These are phyloP conservation scores for Fregetta grallaria DNA, from an alignment of 2,113 vertebrate genomes.

Conservation along the genomic window DNA sequence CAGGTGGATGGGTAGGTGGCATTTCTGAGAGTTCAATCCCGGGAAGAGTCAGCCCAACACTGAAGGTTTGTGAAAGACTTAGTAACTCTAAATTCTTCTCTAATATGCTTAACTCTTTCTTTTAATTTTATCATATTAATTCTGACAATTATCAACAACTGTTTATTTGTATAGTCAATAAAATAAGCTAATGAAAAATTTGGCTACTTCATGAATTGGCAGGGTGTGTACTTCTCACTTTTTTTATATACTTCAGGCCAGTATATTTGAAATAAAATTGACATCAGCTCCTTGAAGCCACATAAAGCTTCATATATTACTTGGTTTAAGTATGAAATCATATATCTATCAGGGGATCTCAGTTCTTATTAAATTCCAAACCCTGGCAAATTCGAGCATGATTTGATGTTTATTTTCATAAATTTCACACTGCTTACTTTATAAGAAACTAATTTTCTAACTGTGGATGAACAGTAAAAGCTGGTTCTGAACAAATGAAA, in stretches of 20 bases:
- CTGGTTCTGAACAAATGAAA: slow-evolving; percentile 31
- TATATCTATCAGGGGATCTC: not conserved
- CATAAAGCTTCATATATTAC: not conserved
- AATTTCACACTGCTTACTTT: not conserved
- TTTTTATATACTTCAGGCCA: not conserved
- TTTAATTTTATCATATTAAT: not conserved
- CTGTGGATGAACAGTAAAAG: slow-evolving; percentile 22
- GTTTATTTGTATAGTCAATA: not conserved
- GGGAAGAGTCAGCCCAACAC: not conserved
- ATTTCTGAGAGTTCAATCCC: not conserved
- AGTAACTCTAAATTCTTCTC: not conserved
- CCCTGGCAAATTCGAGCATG: not conserved
- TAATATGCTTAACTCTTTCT: not conserved
- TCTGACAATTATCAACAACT: not conserved
- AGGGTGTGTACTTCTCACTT: not conserved
- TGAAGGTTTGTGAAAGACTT: not conserved
- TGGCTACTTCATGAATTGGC: not conserved
- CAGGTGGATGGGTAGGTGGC: not conserved
- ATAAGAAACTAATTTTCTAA: not conserved
- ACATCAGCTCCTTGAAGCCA: not conserved
- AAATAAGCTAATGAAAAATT: not conserved
- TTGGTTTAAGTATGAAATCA: not conserved
- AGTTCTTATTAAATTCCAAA: not conserved
- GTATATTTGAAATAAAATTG: slow-evolving; percentile 2
- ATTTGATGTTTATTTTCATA: slow-evolving; percentile 1